phyloP scores from a whole-genome alignment of 2,797 vertebrate species.

The Lemur catta region DNA sequence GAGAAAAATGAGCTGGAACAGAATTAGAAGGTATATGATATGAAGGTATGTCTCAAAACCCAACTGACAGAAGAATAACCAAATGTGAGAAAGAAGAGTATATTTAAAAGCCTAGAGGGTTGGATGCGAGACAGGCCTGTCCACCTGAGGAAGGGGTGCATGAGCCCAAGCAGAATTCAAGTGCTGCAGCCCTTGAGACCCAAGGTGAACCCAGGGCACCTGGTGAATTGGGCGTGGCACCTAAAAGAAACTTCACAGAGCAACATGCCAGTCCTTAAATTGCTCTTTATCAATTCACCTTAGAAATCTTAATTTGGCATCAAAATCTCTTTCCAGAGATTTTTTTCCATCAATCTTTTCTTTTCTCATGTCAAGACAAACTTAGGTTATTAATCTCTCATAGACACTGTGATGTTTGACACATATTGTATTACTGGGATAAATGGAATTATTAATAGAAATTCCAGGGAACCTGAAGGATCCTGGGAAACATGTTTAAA shows the following conservation, averaged over 20 bases:
- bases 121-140: neutral
- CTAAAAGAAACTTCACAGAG: constrained; percentile 8
- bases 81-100: neutral
- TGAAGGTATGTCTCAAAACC: neutral
- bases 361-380: constrained; percentile 72
- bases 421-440: constrained; percentile 72
- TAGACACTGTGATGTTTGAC: constrained; percentile 74
- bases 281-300: constrained; percentile 63
- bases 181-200: neutral
- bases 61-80: neutral
- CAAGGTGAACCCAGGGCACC: neutral
- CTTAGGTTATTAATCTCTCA: constrained; percentile 74
- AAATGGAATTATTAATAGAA: constrained; percentile 80
- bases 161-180: neutral
- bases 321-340: constrained; percentile 67
- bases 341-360: constrained; percentile 62
- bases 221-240: neutral
- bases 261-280: constrained; percentile 41
- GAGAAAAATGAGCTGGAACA: neutral
- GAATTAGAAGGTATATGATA: neutral
- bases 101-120: neutral
- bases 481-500: constrained; percentile 71
- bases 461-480: constrained; percentile 74
- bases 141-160: neutral
- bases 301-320: constrained; percentile 75